phyloP scores from a whole-genome alignment of 2,113 vertebrate genomes.

The Porphyrio hochstetteri region DNA sequence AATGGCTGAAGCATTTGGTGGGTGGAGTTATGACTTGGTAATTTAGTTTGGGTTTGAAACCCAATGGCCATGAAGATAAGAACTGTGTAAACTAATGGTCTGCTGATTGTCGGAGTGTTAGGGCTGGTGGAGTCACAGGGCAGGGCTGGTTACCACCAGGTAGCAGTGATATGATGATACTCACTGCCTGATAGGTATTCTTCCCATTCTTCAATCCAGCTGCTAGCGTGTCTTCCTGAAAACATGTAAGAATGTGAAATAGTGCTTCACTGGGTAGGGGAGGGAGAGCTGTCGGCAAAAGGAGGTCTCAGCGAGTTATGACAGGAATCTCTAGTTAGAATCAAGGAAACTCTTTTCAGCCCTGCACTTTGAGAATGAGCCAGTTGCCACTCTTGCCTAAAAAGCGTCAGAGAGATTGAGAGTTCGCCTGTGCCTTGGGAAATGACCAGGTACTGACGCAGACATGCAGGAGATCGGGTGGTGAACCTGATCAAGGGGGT shows the following conservation, averaged over 20 bases:
- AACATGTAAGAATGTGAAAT: constrained; percentile 50
- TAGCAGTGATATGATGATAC: not conserved
- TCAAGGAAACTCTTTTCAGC: not conserved
- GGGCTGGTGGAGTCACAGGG: not conserved
- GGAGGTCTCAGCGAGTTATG: constrained; percentile 43
- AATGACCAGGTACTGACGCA: not conserved
- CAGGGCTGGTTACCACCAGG: not conserved
- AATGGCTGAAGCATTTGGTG: not conserved
- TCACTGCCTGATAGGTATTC: constrained; percentile 19
- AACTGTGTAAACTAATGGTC: constrained; percentile 27
- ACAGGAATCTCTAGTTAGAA: constrained; percentile 50
- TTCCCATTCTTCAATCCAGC: constrained; percentile 19
- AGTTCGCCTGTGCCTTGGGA: not conserved
- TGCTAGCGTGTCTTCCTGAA: not conserved
- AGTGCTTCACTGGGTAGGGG: not conserved
- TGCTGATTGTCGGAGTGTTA: not conserved
- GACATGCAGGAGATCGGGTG: not conserved
- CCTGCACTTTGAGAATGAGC: not conserved
- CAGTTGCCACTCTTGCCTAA: constrained; percentile 1
- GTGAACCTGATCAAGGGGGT: not conserved
- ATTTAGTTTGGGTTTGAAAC: constrained; percentile 48
- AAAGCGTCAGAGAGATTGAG: not conserved
- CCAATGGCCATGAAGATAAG: constrained; percentile 35
- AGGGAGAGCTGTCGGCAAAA: not conserved
- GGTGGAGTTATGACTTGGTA: constrained; percentile 21